Evolutionary conservation across 2,888 invertebrate species (phyloP), one percentile per base, ranked within the genome.

Genomic region (Vannuccia rotundouncinata): DNA sequence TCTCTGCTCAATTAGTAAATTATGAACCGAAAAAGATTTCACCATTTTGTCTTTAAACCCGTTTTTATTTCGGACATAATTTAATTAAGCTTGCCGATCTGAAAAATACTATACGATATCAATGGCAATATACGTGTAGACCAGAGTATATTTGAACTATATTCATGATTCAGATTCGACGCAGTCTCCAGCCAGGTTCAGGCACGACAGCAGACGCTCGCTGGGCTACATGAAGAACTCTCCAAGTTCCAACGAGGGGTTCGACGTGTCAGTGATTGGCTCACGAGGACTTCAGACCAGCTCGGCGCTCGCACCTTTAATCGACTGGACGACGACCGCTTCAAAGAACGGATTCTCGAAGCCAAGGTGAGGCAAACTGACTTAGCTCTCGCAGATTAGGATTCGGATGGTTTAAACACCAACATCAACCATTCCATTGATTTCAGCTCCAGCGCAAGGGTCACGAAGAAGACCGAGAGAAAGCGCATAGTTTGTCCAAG

Each of bases 221-320:
- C n/a, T 1, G 1, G 66, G 22, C 29, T 74, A 28, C 59, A 74
- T 29, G 78, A 78, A 13, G 66, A 29, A 2, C 60, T 73, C 22
- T 76, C 78, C 29, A 74, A 78, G 22, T 78, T 78, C 28, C 60
- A 29, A 75, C 29, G 29, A 1, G 78, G 66, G 2, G 59, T 74
- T 22, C 75, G 78, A 13, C 28, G 45, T 5, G 45, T 30, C 59
- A 59, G 29, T 1, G 80, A 78, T 22, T 80, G 80, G 80, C 17
- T 80, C 31, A 29, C 27, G 2, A 17, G 27, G 31, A 59, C 66
- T n/a, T 66, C 66, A 0, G 78, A 78, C 17, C 28, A 31, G 1
- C 31, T 80, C 1, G n/a, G 45, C n/a, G 79, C 80, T 22, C 59
- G 79, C 17, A 74, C 73, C n/a, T 79, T 79, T 31, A 77, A 22